These are phyloP conservation scores for Mormyrus proboscirostris DNA, from an alignment of 2,797 vertebrate species.

Conservation along the genomic window DNA sequence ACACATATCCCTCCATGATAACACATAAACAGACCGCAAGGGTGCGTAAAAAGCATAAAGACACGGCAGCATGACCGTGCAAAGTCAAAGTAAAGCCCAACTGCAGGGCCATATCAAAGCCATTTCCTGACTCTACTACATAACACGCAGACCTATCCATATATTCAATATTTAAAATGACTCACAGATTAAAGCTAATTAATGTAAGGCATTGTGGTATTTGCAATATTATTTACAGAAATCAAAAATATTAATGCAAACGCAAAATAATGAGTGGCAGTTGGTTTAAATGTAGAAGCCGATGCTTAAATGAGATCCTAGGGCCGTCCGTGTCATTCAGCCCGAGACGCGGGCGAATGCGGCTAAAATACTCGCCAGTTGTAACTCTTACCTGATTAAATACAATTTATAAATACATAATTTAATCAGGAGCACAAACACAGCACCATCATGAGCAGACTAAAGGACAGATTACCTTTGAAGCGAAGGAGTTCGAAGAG, in stretches of 20 bases:
- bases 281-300: background rate
- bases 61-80: background rate
- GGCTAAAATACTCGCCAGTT: background rate
- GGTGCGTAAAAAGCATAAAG: background rate
- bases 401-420: background rate
- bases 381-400: background rate
- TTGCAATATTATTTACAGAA: background rate
- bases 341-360: background rate
- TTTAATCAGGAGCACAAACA: background rate
- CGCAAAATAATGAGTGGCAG: background rate
- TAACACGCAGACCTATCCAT: background rate
- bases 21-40: background rate
- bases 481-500: conserved; percentile 31
- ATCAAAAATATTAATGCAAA: background rate
- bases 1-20: background rate
- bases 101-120: background rate
- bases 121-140: background rate
- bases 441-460: background rate
- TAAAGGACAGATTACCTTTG: conserved; percentile 44
- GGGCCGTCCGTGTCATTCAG: conserved; percentile 3
- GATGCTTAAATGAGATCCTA: background rate
- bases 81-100: background rate
- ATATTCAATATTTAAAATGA: background rate
- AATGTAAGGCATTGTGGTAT: background rate
- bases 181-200: background rate